Evolutionary conservation across 1,140 invertebrate genomes (phyloP), one percentile per base, ranked within the genome.

Genomic region (Phortica variegata): DNA sequence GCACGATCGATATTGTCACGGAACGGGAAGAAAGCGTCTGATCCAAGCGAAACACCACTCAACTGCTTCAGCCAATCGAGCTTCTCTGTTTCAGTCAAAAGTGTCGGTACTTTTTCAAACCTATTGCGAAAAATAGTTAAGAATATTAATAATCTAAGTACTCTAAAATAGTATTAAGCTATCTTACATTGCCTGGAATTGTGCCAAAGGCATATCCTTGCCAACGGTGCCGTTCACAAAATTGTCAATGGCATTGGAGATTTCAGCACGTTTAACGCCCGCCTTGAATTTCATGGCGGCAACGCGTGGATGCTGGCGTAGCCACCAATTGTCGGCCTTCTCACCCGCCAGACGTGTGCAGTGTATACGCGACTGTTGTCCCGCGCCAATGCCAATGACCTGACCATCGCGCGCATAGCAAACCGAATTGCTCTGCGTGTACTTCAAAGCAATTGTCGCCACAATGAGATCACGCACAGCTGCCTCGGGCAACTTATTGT

Each of bases 321-420:
- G 76, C 95, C 95, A 98, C 95, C 95, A 98, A 78, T 95, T 93
- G 73, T 95, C 90, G n/a, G 93, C 93, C 79, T 99, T 98, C 69
- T 95, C 92, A 13, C 95, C 95, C 47, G 96, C 96, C 50, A 99
- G 81, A 59, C 96, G 83, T 0, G 95, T 98, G 77, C 95, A 98
- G 77, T 98, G 95, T 69, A 99, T 98, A 53, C 96, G 83, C 0
- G 93, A 96, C 76, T 99, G 96, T 73, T 98, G 96, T 0, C 96
- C 96, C 19, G 96, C 96, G 34, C 96, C 96, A 54, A 98, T 97
- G 31, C 96, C 95, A 70, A 97, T 88, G 1, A 97, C 90, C 82
- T 99, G 91, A 0, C 93, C 93, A 78, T 92, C 83, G 60, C 84
- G 57, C 9, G 74, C 74, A 61, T 75, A 76, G 43, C 73, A 75